Conservation (phyloP, 1,140 invertebrate genomes). For the Periplaneta americana region DNA sequence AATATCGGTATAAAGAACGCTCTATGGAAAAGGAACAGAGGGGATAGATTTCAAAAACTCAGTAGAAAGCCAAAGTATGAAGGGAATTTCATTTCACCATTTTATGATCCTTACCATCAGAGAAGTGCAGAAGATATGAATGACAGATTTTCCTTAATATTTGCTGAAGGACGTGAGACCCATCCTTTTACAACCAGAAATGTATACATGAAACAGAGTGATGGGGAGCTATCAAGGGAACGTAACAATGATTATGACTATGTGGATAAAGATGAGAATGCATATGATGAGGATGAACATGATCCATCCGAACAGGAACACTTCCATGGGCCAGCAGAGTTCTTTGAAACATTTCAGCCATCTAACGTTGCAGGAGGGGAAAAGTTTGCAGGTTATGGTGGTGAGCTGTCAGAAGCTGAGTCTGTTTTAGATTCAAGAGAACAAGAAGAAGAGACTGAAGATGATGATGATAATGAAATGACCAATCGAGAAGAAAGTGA, state of each 20-base stretch:
- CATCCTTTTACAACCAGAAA: not conserved
- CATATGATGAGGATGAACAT: not conserved
- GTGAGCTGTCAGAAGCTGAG: slow-evolving; percentile 3
- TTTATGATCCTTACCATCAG: not conserved
- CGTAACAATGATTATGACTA: not conserved
- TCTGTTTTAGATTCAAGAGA: not conserved
- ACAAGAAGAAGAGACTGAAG: not conserved
- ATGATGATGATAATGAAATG: not conserved
- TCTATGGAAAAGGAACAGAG: not conserved
- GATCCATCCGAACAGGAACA: not conserved
- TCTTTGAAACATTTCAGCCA: not conserved
- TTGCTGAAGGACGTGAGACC: not conserved
- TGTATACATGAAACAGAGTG: not conserved
- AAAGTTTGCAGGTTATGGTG: not conserved
- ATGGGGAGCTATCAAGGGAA: not conserved
- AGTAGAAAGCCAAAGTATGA: not conserved
- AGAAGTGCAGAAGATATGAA: not conserved
- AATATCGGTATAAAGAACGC: not conserved
- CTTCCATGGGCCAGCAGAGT: not conserved
- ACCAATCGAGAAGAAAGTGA: not conserved
- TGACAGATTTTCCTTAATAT: not conserved
- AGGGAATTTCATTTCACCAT: not conserved
- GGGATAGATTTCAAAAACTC: not conserved
- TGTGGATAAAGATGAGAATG: slow-evolving; percentile 1
- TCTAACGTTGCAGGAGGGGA: not conserved